Conservation (phyloP, 2,113 vertebrate species). For the Epinephelus lanceolatus region DNA sequence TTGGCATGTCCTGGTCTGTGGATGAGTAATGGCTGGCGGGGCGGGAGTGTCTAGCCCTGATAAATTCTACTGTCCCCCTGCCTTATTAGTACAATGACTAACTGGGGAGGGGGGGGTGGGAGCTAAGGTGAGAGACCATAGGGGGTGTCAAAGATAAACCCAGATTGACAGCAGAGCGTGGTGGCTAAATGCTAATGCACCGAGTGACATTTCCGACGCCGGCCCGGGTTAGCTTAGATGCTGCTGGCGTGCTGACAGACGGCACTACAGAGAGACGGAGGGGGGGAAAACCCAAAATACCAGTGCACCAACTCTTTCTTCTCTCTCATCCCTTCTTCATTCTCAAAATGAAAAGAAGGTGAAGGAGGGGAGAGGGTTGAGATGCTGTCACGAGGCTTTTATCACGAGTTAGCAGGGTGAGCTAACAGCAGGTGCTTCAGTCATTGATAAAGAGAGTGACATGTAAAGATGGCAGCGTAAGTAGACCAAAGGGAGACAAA, state of each 20-base stretch:
- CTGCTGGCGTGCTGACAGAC: slow-evolving; percentile 70
- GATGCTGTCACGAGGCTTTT: slow-evolving; percentile 67
- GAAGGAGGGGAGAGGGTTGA: slow-evolving; percentile 39
- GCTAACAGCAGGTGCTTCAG: slow-evolving; percentile 61
- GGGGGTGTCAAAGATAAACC: slow-evolving; percentile 83
- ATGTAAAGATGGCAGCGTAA: slow-evolving; percentile 49
- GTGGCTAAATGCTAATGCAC: slow-evolving; percentile 87
- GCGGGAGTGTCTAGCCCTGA: slow-evolving; percentile 79
- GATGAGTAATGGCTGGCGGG: slow-evolving; percentile 85
- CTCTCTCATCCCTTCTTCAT: slow-evolving; percentile 35
- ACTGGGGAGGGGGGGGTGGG: slow-evolving; percentile 53
- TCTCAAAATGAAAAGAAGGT: slow-evolving; percentile 51
- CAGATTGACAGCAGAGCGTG: slow-evolving; percentile 82
- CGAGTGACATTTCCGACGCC: slow-evolving; percentile 83
- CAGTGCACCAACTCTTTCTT: slow-evolving; percentile 37
- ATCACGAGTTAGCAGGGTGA: slow-evolving; percentile 68
- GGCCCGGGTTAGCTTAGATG: slow-evolving; percentile 74
- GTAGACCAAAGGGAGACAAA: slow-evolving; percentile 48
- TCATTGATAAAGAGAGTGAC: slow-evolving; percentile 51
- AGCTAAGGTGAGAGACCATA: slow-evolving; percentile 70
- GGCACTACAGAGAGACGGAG: slow-evolving; percentile 19
- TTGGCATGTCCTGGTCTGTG: slow-evolving; percentile 76
- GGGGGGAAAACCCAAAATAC: slow-evolving; percentile 54
- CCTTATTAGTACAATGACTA: slow-evolving; percentile 82
- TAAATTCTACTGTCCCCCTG: slow-evolving; percentile 80